Base-by-base conservation (phyloP, 2,797 vertebrate species). In the Gorsachius magnificus region DNA sequence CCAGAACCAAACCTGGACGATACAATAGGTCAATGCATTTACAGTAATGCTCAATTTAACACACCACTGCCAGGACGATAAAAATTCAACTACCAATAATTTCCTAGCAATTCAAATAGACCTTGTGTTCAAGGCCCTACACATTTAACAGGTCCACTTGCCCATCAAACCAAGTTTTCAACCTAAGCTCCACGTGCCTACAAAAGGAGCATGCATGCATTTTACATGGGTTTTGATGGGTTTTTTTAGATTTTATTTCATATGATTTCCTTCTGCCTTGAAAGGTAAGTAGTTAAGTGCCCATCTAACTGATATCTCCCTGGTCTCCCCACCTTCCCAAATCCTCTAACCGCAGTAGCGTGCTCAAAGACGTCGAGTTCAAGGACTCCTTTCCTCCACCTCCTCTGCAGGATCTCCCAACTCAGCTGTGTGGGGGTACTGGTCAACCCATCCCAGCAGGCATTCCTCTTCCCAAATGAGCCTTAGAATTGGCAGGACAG, bases 361-460 rank as follows among this genome's bases (percentile, higher is more conserved):
- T 13, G 29, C 28, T 77, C 8, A 60, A 48, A 15, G 18, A 57
- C 20, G 10, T 5, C 6, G 7, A 81, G 11, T 20, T 60, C 48
- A 68, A 36, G 1, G 3, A 35, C 51, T 41, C 28, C 16, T 9
- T 74, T 31, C 9, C 12, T 33, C 10, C 0, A 0, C 7, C 46
- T 43, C 35, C 51, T 58, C 50, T 45, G 51, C 28, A 81, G 26
- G 17, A 16, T 48, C 10, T 75, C 41, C 36, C 53, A 51, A 3
- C 17, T 68, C 58, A 86, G 18, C 35, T 45, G 35, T 13, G 10
- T 2, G 0, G 9, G 0, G 6, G 16, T 51, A 74, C 26, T 8
- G 20, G 16, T 61, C 41, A 92, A 18, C 9, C 14, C 31, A 64
- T 13, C 24, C 60, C 26, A 93, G 33, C 0, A 1, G 51, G 36